These are phyloP conservation scores for Hozukius guyotensis DNA, from an alignment of 2,797 vertebrate species.

Conservation along the genomic window DNA sequence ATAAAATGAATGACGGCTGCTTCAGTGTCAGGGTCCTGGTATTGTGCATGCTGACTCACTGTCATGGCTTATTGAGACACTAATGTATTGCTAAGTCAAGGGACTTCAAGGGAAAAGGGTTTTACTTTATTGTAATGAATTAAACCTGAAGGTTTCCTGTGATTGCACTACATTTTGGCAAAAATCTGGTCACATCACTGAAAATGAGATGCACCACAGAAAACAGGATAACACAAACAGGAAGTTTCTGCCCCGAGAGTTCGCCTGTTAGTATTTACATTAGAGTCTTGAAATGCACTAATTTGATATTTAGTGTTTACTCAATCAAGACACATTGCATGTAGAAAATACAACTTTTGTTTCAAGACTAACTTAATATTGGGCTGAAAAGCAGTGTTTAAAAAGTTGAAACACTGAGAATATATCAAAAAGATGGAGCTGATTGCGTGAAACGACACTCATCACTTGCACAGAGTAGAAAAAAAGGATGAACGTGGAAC, in stretches of 20 bases:
- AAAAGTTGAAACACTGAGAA: not conserved
- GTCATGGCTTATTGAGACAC: not conserved
- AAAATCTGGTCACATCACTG: slow-evolving; percentile 9
- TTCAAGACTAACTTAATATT: not conserved
- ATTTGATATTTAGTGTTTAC: not conserved
- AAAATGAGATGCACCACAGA: not conserved
- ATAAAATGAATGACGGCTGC: not conserved
- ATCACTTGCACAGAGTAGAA: not conserved
- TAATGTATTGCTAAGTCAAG: not conserved
- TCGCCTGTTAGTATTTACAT: not conserved
- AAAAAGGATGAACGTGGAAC: not conserved
- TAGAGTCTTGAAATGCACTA: not conserved
- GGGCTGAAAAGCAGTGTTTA: not conserved
- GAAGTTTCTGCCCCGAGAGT: not conserved
- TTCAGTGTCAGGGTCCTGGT: not conserved
- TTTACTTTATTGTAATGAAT: not conserved
- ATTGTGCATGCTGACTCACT: not conserved
- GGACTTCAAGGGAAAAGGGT: not conserved
- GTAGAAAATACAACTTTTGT: not conserved
- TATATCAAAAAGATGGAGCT: not conserved
- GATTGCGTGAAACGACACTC: not conserved
- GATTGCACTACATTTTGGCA: not conserved
- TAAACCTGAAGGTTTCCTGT: slow-evolving; percentile 6
- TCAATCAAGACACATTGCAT: not conserved
- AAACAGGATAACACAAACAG: not conserved